phyloP scores from a whole-genome alignment of 2,888 invertebrate genomes.

The Psococerastis gibbosa region DNA sequence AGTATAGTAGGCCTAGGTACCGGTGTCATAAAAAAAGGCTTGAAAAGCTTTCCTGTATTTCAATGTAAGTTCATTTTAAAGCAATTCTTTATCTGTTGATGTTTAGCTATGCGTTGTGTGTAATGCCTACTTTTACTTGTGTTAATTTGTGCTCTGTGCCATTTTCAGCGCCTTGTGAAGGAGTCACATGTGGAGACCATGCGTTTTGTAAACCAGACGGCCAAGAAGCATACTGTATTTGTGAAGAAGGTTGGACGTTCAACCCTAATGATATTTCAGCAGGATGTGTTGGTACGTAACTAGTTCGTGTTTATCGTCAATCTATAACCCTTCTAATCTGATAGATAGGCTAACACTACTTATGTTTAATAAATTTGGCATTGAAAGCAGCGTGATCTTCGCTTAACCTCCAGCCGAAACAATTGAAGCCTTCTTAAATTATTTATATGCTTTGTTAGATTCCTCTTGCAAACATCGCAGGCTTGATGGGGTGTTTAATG shows the following conservation, averaged over 20 bases:
- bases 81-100: no score
- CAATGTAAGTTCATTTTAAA: no score
- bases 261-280: slow-evolving; percentile 74
- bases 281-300: slow-evolving; percentile 51
- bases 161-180: slow-evolving; percentile 63
- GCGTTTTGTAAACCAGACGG: slow-evolving; percentile 79
- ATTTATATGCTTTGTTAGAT: neutral
- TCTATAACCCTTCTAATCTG: neutral
- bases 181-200: slow-evolving; percentile 73
- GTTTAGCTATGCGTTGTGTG: no score
- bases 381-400: neutral
- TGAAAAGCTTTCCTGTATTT: no score
- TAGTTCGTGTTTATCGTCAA: neutral
- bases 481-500: slow-evolving; percentile 10
- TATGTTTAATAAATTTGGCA: neutral
- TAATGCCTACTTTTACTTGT: no score
- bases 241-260: slow-evolving; percentile 85
- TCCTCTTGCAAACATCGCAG: neutral
- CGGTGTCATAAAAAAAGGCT: neutral
- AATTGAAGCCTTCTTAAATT: no score
- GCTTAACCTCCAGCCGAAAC: neutral
- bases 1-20: neutral
- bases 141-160: no score
- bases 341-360: no score
- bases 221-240: slow-evolving; percentile 76